Base-by-base conservation (phyloP, 2,888 invertebrate genomes). In the Anagyrus pseudococci region DNA sequence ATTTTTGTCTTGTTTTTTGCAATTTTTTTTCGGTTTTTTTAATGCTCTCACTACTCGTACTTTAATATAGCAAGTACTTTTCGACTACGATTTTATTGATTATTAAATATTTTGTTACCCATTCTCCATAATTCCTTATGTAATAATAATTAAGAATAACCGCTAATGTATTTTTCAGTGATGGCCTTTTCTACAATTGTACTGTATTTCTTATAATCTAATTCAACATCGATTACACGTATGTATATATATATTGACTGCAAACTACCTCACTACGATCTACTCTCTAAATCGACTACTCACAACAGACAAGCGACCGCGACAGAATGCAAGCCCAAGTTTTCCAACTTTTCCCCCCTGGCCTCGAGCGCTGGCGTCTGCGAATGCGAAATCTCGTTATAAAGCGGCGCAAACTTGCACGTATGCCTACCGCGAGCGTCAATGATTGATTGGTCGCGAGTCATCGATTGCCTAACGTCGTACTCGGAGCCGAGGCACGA, bases 41-140 rank as follows among this genome's bases (percentile, higher is more conserved):
- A 58, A 60, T 66, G 66, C 66, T 63, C 43, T n/a, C 54, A 60
- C 60, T 63, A 63, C 63, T 46, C 46, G 63, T 66, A 66, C 66
- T 63, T 22, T 63, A 25, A 50, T 66, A 66, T 63, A 63, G 56
- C 43, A 25, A 63, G 63, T 63, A 63, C 66, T 55, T 63, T 63
- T 56, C 23, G 62, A 66, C 66, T 66, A 66, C 66, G 60, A 33
- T 52, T 20, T 56, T 59, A 44, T 47, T 48, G 29, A 23, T 52
- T 40, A 23, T 23, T 20, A 4, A 41, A 8, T 41, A 41, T 41
- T 41, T 4, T 8, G 17, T 41, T n/a, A 17, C 17, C 13, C 25
- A 47, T 25, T 22, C 23, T 6, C 19, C 46, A 46, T 17, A 8
- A n/a, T 40, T 10, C 13, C 19, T 56, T 37, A 40, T 8, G 26